Conservation (phyloP, 1,140 invertebrate species). For the Piezodorus guildinii region DNA sequence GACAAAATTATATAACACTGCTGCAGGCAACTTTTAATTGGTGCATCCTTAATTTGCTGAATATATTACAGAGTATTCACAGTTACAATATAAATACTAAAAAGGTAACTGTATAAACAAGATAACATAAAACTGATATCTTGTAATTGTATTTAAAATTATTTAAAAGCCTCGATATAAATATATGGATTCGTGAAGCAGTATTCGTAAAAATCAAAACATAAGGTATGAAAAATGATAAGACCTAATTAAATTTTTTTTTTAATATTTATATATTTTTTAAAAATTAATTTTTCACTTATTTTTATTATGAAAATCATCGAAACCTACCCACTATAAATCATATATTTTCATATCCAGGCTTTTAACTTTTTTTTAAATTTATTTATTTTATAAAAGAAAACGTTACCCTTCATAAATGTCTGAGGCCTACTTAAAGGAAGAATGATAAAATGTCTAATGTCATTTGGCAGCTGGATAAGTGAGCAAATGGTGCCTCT, state of each 20-base stretch:
- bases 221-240: too few relatives aligned
- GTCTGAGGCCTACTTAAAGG: constrained; percentile 23
- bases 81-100: constrained; percentile 25
- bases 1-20: constrained; percentile 12
- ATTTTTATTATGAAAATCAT: not conserved
- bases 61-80: constrained; percentile 19
- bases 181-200: not conserved
- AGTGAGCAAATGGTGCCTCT: constrained; percentile 23
- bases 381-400: constrained; percentile 16
- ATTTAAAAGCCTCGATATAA: constrained; percentile 10
- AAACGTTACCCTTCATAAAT: constrained; percentile 8
- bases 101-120: constrained; percentile 24
- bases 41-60: constrained; percentile 21
- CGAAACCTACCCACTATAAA: not conserved
- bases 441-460: constrained; percentile 22
- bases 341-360: constrained; percentile 13
- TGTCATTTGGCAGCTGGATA: constrained; percentile 23
- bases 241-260: too few relatives aligned
- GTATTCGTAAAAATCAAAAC: too few relatives aligned
- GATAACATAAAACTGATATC: constrained; percentile 25
- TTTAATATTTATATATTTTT: not conserved
- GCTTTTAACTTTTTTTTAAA: constrained; percentile 3
- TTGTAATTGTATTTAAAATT: constrained; percentile 14
- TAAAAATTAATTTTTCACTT: not conserved
- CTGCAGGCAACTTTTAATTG: constrained; percentile 24